These are phyloP conservation scores for Macheiramphus alcinus DNA, from an alignment of 2,113 vertebrate genomes.

Conservation along the genomic window DNA sequence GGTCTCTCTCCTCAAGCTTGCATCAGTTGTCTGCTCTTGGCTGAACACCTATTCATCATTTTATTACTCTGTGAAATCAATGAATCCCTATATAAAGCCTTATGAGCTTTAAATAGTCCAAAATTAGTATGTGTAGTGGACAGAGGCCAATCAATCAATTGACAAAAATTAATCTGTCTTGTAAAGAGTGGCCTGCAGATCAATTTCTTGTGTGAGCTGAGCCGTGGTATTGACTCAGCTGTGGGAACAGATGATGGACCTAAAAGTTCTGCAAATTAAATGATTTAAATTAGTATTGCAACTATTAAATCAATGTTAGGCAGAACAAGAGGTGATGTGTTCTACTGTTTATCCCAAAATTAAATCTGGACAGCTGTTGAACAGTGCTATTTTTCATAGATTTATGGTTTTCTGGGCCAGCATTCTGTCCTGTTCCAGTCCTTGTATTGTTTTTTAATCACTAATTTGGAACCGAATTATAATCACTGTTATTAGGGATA, in stretches of 20 bases:
- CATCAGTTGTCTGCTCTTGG: background rate
- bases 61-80: background rate
- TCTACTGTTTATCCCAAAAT: background rate
- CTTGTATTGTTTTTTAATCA: background rate
- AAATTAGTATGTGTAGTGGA: background rate
- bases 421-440: background rate
- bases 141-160: background rate
- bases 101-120: background rate
- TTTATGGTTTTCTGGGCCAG: background rate
- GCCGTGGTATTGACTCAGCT: background rate
- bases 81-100: background rate
- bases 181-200: background rate
- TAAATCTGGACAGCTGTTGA: background rate
- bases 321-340: background rate
- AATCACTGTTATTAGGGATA: background rate
- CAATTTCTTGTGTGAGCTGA: background rate
- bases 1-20: background rate
- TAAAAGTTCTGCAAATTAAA: background rate
- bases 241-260: background rate
- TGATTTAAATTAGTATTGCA: background rate
- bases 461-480: background rate
- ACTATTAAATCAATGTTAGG: slow-evolving; percentile 30
- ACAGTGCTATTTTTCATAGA: background rate
- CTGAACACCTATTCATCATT: background rate
- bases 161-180: slow-evolving; percentile 24